Conservation (phyloP, 2,113 vertebrate species). For the Callocephalon fimbriatum region DNA sequence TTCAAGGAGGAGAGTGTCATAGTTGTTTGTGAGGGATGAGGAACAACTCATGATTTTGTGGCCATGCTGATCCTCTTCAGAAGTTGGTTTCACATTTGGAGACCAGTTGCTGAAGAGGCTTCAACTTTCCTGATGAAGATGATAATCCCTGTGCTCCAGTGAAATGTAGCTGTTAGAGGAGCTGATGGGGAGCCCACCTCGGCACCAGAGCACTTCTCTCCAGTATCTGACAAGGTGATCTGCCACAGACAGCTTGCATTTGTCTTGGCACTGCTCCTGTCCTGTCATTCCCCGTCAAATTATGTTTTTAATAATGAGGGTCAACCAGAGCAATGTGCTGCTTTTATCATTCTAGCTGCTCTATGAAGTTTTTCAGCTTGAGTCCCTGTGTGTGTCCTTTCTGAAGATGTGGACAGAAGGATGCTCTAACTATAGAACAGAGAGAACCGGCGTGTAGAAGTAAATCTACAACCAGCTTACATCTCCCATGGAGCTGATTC, state of each 20-base stretch:
- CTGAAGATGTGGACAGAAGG: background rate
- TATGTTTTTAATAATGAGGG: background rate
- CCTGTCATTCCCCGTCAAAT: background rate
- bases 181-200: background rate
- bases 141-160: background rate
- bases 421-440: background rate
- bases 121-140: background rate
- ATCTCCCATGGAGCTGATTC: rapidly evolving
- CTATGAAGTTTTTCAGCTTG: background rate
- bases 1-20: no score
- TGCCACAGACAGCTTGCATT: background rate
- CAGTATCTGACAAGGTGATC: background rate
- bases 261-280: background rate
- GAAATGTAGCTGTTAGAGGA: background rate
- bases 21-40: background rate
- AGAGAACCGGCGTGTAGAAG: background rate
- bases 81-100: background rate
- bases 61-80: background rate
- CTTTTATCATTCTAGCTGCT: background rate
- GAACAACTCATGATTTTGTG: background rate
- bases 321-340: background rate
- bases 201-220: background rate
- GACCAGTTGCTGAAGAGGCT: background rate
- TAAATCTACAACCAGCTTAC: background rate
- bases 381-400: background rate